Conservation (phyloP, 2,888 invertebrate species). For the Argynnis bischoffii region DNA sequence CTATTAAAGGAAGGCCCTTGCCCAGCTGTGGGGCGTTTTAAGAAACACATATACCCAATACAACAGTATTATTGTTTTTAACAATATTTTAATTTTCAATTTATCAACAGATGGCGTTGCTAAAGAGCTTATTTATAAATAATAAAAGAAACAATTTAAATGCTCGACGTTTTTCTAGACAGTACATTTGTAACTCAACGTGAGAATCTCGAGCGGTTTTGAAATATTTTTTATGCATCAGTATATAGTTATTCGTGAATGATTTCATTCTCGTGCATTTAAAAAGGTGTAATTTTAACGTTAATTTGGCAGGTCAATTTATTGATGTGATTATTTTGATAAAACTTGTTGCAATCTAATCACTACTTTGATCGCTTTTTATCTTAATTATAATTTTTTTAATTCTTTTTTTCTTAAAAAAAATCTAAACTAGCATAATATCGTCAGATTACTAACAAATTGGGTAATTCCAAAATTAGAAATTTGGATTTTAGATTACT, state of each 20-base stretch:
- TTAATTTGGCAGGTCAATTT: constrained; percentile 5
- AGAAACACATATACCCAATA: too few relatives aligned
- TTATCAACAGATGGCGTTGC: background rate
- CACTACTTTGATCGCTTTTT: background rate
- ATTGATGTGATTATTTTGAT: constrained; percentile 12
- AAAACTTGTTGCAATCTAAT: constrained; percentile 1
- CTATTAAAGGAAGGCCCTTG: too few relatives aligned
- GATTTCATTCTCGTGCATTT: constrained; percentile 19
- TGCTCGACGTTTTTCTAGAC: constrained; percentile 25
- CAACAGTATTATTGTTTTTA: background rate
- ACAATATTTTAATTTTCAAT: background rate
- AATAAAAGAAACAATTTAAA: background rate
- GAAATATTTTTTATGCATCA: constrained; percentile 51
- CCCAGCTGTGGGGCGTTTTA: too few relatives aligned
- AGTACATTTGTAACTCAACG: constrained; percentile 39
- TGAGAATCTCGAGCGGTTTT: constrained; percentile 50
- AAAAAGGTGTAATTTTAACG: constrained; percentile 9
- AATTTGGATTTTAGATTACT: too few relatives aligned
- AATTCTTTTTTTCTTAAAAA: too few relatives aligned
- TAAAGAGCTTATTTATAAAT: too few relatives aligned
- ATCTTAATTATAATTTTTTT: too few relatives aligned
- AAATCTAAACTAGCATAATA: too few relatives aligned
- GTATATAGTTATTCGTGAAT: constrained; percentile 38
- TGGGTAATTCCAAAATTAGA: too few relatives aligned
- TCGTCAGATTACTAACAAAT: too few relatives aligned